Percentiles rank a stretch among this genome's conserved stretches.
Conservation (phyloP, 2,888 invertebrate species). For the Cyclophora albipunctata region DNA sequence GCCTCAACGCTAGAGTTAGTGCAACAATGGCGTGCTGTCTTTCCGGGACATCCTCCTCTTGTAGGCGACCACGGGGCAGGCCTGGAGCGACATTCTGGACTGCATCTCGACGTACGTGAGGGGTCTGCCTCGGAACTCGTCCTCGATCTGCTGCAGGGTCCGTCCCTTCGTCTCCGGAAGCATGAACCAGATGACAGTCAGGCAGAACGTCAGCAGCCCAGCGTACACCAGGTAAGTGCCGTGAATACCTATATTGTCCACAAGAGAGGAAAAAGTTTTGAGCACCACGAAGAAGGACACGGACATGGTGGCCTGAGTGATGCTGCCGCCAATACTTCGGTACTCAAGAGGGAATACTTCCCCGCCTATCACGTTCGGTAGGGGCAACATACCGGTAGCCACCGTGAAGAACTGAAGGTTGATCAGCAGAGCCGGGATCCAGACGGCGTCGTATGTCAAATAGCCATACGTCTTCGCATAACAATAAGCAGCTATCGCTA, state of each 20-base stretch:
- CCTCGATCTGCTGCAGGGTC: conserved; percentile 79
- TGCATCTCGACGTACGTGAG: conserved; percentile 35
- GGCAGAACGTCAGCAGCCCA: conserved; percentile 62
- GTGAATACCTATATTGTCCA: conserved; percentile 62
- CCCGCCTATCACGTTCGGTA: conserved; percentile 82
- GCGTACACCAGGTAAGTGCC: conserved; percentile 76
- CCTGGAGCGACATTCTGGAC: conserved; percentile 35
- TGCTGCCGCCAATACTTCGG: conserved; percentile 76
- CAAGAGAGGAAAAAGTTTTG: conserved; percentile 75
- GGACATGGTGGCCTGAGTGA: conserved; percentile 74
- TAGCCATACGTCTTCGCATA: conserved; percentile 34
- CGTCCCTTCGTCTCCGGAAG: conserved; percentile 80
- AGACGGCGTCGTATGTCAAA: conserved; percentile 41
- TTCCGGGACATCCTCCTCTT: conserved; percentile 39
- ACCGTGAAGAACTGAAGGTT: conserved; percentile 73
- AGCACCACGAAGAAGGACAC: conserved; percentile 76
- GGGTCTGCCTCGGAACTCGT: conserved; percentile 56
- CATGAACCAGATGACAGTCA: conserved; percentile 68
- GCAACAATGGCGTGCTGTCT: conserved; percentile 32
- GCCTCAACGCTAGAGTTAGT: conserved; percentile 14
- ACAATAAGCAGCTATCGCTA: conserved; percentile 63
- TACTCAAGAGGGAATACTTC: conserved; percentile 79
- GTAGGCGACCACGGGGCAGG: conserved; percentile 34
- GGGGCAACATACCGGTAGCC: conserved; percentile 75
- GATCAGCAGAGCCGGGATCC: conserved; percentile 64